Evolutionary conservation across 2,888 invertebrate species (phyloP).

Genomic region (Corythucha ciliata): DNA sequence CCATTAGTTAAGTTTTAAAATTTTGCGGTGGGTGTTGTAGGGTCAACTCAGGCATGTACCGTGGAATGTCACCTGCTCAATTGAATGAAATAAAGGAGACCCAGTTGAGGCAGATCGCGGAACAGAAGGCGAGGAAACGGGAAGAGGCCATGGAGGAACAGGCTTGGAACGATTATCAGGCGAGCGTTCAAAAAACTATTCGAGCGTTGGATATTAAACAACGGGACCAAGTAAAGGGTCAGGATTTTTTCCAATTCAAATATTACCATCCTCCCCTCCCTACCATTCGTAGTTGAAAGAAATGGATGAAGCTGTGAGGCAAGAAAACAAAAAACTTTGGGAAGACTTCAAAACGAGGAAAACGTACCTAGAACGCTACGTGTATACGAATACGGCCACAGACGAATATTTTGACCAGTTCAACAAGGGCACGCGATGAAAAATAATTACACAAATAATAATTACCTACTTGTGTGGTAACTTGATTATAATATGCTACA

Average conservation of each 20-base stretch:
- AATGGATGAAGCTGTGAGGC: constrained; percentile 2
- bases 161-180: constrained; percentile 17
- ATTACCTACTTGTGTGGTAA: too few relatives aligned
- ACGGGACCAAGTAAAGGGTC: constrained; percentile 2
- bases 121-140: constrained; percentile 51
- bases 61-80: constrained; percentile 76
- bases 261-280: not conserved
- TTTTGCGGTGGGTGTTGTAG: not conserved
- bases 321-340: constrained; percentile 17
- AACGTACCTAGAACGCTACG: constrained; percentile 61
- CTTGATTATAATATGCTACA: too few relatives aligned
- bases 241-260: not conserved
- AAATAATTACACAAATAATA: not conserved
- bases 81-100: constrained; percentile 57
- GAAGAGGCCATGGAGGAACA: constrained; percentile 15
- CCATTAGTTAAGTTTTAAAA: not conserved
- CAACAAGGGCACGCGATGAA: constrained; percentile 75
- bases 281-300: constrained; percentile 2
- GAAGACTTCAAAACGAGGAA: constrained; percentile 65
- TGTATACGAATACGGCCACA: constrained; percentile 67
- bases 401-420: constrained; percentile 82
- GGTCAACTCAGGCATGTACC: constrained; percentile 51
- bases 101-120: constrained; percentile 64
- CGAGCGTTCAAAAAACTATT: constrained; percentile 15
- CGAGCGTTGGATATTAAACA: constrained; percentile 9